Percentiles rank a stretch among this genome's conserved stretches.
Evolutionary conservation across 2,797 vertebrate species (phyloP).

Genomic region (Telmatherina bonti): DNA sequence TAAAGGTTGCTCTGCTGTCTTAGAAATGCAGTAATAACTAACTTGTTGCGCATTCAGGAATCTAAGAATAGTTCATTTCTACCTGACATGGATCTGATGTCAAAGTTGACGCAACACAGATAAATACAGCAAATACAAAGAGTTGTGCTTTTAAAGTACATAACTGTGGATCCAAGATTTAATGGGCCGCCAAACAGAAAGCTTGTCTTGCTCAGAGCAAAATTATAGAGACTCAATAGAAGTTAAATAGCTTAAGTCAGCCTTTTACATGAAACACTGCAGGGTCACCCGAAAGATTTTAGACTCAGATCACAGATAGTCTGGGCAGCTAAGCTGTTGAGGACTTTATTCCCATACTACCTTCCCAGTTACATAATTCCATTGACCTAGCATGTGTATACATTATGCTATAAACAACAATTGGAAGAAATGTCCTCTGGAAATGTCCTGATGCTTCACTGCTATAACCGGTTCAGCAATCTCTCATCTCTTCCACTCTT

Average conservation of each 20-base stretch:
- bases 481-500: not conserved
- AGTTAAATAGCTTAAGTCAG: not conserved
- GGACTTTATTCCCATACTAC: not conserved
- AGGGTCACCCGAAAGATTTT: not conserved
- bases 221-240: not conserved
- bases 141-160: no score
- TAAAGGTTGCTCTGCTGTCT: not conserved
- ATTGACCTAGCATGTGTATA: not conserved
- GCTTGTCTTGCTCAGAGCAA: not conserved
- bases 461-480: not conserved
- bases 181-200: not conserved
- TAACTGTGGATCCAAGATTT: no score
- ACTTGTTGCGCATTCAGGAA: constrained; percentile 1
- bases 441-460: constrained; percentile 6
- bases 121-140: no score
- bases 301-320: not conserved
- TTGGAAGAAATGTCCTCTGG: constrained; percentile 1
- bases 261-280: not conserved
- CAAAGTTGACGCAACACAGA: not conserved
- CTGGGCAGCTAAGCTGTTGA: not conserved
- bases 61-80: not conserved
- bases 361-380: not conserved
- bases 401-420: not conserved
- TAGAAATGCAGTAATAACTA: no score
- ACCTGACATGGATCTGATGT: not conserved